These are phyloP conservation scores for Pheosia gnoma DNA, from an alignment of 2,888 invertebrate genomes.

Conservation along the genomic window DNA sequence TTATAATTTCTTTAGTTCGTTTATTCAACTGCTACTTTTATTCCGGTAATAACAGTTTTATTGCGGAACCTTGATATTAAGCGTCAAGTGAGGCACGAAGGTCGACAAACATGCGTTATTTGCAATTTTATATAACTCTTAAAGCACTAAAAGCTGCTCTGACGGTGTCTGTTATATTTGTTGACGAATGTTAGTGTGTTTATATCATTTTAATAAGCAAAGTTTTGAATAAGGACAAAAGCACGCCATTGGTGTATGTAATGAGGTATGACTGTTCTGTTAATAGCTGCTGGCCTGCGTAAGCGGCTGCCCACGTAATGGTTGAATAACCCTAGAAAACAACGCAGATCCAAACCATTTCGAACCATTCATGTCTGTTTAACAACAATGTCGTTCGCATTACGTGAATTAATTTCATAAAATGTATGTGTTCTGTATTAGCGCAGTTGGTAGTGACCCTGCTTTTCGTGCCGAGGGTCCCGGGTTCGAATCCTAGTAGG, in stretches of 20 bases:
- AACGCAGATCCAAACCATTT: constrained; percentile 28
- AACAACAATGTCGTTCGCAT: constrained; percentile 27
- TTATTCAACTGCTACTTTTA: not conserved
- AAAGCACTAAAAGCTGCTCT: constrained; percentile 14
- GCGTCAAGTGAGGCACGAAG: not conserved
- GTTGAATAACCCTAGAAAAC: constrained; percentile 69
- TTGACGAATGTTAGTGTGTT: constrained; percentile 5
- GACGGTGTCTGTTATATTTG: constrained; percentile 17
- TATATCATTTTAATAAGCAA: not conserved
- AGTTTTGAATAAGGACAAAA: not conserved
- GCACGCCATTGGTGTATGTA: constrained; percentile 36
- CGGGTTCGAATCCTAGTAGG: too few relatives aligned
- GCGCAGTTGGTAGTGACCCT: too few relatives aligned
- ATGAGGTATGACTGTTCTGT: constrained; percentile 32
- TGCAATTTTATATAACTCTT: constrained; percentile 4
- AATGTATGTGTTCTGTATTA: not conserved
- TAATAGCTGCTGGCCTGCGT: constrained; percentile 49
- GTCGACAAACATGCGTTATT: constrained; percentile 6
- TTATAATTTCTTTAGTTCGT: not conserved
- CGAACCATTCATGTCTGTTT: constrained; percentile 19
- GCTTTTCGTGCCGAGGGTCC: too few relatives aligned
- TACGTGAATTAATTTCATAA: constrained; percentile 16
- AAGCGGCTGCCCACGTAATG: constrained; percentile 45
- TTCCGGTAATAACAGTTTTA: constrained; percentile 2
- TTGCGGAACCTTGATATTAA: not conserved